phyloP scores from a whole-genome alignment of 2,113 vertebrate genomes.

The Boulengeromyrus knoepffleri region DNA sequence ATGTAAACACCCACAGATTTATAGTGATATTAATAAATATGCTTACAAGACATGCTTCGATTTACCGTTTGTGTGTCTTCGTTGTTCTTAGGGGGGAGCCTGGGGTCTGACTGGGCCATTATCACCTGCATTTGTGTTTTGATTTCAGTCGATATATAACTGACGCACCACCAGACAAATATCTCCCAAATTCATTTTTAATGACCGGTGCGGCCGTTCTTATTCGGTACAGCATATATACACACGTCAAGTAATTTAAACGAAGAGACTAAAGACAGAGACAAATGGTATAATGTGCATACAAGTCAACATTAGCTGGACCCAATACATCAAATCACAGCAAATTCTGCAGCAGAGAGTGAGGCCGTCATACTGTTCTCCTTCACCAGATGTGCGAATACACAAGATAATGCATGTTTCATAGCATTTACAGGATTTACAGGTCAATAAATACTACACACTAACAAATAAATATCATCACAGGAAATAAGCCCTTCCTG shows the following conservation, averaged over 20 bases:
- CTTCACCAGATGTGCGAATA: background rate
- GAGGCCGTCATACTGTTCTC: background rate
- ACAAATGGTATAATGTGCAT: background rate
- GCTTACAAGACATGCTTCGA: background rate
- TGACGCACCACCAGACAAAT: background rate
- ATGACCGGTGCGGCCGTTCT: background rate
- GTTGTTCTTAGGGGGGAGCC: background rate
- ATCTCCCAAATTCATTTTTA: background rate
- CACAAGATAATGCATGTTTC: background rate
- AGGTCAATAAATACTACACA: conserved; percentile 4
- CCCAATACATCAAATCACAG: background rate
- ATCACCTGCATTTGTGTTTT: background rate
- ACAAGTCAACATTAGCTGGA: background rate
- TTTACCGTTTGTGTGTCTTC: background rate
- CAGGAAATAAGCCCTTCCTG: background rate
- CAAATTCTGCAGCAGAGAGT: background rate
- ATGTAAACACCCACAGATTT: background rate
- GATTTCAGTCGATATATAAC: background rate
- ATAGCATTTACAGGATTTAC: background rate
- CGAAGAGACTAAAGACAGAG: background rate
- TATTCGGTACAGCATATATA: conserved; percentile 6
- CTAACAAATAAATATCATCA: background rate
- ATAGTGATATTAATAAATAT: background rate
- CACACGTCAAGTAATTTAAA: background rate
- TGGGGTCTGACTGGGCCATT: background rate